Percentiles rank a stretch among this genome's conserved stretches.
phyloP scores from a whole-genome alignment of 2,113 vertebrate genomes.

The Microtus oregoni region DNA sequence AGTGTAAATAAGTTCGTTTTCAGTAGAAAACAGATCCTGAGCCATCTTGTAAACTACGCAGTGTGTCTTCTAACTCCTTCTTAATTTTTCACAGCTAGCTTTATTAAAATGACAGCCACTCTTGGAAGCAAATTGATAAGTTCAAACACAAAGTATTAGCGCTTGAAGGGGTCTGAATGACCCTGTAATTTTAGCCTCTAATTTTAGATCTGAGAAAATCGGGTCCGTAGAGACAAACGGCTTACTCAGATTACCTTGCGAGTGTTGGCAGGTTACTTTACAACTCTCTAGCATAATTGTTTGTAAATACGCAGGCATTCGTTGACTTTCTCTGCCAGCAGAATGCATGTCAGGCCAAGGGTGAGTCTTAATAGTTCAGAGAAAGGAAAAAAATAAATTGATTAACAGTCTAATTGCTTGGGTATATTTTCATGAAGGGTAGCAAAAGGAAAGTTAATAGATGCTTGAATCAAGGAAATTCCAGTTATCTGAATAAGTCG shows the following conservation, averaged over 20 bases:
- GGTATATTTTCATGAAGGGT: background rate
- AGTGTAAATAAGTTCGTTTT: background rate
- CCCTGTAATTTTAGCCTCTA: background rate
- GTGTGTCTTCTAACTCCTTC: background rate
- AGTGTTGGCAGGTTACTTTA: background rate
- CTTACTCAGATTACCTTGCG: background rate
- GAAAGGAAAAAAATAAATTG: background rate
- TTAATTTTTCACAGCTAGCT: background rate
- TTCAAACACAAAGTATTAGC: background rate
- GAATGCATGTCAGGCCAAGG: background rate
- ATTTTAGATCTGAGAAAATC: slow-evolving; percentile 43
- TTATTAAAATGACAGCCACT: slow-evolving; percentile 44
- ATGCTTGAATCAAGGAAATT: background rate
- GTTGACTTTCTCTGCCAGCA: background rate
- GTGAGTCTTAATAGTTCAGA: background rate
- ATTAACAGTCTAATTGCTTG: background rate
- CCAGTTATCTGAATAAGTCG: background rate
- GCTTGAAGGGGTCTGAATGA: background rate
- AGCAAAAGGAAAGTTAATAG: background rate
- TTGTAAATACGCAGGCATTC: background rate
- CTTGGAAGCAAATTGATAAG: background rate
- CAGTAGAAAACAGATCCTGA: background rate
- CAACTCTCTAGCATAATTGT: background rate
- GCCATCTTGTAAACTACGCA: background rate
- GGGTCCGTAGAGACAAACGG: background rate